Evolutionary conservation across 2,797 vertebrate species (phyloP).

Genomic region (Smutsia gigantea): DNA sequence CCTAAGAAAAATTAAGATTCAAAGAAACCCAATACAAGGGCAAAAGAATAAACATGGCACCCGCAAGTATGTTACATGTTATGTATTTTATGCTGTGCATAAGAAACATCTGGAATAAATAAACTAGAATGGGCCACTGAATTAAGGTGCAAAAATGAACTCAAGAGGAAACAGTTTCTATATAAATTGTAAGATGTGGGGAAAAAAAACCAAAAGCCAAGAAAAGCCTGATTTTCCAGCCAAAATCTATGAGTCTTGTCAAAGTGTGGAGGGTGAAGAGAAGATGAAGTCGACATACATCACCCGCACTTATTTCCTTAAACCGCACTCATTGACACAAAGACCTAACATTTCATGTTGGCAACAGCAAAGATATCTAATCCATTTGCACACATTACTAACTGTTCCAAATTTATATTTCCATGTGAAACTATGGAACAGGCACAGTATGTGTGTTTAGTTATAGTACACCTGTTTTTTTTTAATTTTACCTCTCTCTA

Average conservation of each 20-base stretch:
- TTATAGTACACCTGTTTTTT: constrained; percentile 40
- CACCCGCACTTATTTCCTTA: background rate
- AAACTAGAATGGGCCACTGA: constrained; percentile 5
- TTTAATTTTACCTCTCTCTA: background rate
- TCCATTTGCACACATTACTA: background rate
- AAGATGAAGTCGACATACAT: background rate
- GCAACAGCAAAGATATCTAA: constrained; percentile 50
- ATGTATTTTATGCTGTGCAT: background rate
- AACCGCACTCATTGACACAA: background rate
- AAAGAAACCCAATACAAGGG: background rate
- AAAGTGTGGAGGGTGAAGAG: background rate
- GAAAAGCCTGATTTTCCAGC: background rate
- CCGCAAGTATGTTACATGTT: constrained; percentile 5
- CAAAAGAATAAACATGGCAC: constrained; percentile 9
- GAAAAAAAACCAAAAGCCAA: constrained; percentile 57
- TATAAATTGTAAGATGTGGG: constrained; percentile 52
- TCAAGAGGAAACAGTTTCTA: constrained; percentile 30
- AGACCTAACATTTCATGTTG: constrained; percentile 25
- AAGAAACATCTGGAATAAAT: constrained; percentile 53
- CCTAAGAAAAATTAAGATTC: background rate
- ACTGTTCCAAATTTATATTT: constrained; percentile 61
- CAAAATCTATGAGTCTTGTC: background rate
- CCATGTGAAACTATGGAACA: background rate
- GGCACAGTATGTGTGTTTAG: background rate
- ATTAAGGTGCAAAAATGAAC: constrained; percentile 30